A percentile compares a stretch with the other conserved stretches of the same genome.
These are phyloP conservation scores for Maylandia zebra DNA, from an alignment of 2,113 vertebrate species.

Conservation along the genomic window DNA sequence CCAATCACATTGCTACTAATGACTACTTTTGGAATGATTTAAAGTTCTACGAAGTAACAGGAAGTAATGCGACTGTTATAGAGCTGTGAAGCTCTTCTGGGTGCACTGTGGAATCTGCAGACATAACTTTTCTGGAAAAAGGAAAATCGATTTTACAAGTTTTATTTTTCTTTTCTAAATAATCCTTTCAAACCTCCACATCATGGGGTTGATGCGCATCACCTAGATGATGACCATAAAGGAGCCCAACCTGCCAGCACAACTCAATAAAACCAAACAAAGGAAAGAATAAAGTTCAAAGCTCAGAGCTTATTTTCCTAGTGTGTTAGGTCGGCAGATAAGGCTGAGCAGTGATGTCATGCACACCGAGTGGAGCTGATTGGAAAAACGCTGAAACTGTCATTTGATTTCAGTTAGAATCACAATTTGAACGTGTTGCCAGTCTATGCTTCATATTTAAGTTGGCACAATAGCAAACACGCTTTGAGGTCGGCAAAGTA, in stretches of 20 bases:
- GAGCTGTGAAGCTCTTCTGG: background rate
- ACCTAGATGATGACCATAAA: background rate
- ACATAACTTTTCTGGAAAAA: background rate
- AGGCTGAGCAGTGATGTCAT: background rate
- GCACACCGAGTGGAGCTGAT: background rate
- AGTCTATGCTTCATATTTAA: background rate
- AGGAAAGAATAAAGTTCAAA: background rate
- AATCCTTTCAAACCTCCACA: background rate
- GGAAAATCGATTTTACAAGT: background rate
- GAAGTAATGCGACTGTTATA: background rate
- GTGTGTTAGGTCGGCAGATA: background rate
- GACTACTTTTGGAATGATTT: background rate
- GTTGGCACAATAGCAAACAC: background rate
- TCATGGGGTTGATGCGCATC: background rate
- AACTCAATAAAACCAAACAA: background rate
- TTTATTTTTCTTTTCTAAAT: background rate
- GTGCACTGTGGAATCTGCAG: background rate
- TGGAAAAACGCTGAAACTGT: background rate
- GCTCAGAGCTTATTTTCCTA: background rate
- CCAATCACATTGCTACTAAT: background rate
- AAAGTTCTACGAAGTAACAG: background rate
- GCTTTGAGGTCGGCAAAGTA: background rate
- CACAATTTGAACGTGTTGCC: background rate
- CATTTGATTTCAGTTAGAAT: background rate
- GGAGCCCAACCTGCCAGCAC: background rate